Base-by-base conservation (phyloP, 2,797 vertebrate genomes). In the Aplochiton taeniatus region DNA sequence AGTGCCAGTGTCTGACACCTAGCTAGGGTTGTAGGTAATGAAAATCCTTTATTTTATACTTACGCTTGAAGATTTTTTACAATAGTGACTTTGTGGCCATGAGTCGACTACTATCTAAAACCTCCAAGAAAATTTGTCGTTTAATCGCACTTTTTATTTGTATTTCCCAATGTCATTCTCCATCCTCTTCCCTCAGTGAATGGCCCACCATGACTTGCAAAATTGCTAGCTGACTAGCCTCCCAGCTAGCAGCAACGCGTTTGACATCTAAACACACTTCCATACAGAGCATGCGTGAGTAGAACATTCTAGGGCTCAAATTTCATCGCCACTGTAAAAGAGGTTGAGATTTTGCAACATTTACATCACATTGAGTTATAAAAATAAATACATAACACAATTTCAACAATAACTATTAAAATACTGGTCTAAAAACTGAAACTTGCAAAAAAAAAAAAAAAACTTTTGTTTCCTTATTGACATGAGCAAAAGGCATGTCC, bases 151-250 rank as follows among this genome's bases (percentile, higher is more conserved):
- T 60, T 80, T 78, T 78, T 76, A 49, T 74, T 54, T 61, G 47
- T 62, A 59, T 59, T 75, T 19, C 43, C 42, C 66, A 77, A 63
- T 70, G 73, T 58, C 81, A 65, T 87, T 70, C 79, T 77, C 81
- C 87, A 84, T 73, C 82, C 83, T 43, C 48, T 85, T 73, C 78
- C 81, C 83, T 83, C 79, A 77, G 76, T 90, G 87, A 90, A 88
- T 89, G 91, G 92, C 92, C 93, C 91, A 93, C 90, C 91, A 93
- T 94, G 93, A 94, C 93, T 94, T 94, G 93, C 93, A 93, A 68
- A 92, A 93, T 85, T 78, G 88, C 86, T 91, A 89, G 91, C 87
- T 90, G 82, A 83, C 87, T 88, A 81, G 78, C 89, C 91, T 90
- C 85, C 88, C 50, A 41, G 17, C 61, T 87, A 89, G 87, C 87